A percentile compares a stretch with the other conserved stretches of the same genome.
Conservation (phyloP, 35 echinoderm and acorn worm species). For the Holothuria glaberrima region DNA sequence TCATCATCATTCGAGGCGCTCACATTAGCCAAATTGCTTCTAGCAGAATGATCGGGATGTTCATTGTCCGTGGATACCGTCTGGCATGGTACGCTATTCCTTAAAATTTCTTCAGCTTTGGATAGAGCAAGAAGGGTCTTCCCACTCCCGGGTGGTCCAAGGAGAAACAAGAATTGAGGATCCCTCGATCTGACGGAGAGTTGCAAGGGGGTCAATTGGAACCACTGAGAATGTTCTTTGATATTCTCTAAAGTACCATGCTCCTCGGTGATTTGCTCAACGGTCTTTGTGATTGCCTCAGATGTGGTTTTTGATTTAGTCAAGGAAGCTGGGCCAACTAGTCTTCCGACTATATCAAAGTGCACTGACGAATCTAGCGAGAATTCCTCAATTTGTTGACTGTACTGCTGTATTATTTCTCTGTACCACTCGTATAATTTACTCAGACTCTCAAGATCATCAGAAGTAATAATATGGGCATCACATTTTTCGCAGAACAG, state of each 20-base stretch:
- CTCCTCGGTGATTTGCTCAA: constrained; percentile 2
- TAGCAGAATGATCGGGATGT: neutral
- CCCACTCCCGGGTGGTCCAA: constrained; percentile 39
- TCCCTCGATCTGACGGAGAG: neutral
- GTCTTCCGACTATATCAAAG: neutral
- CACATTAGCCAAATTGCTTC: neutral
- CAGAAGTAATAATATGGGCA: constrained; percentile 7
- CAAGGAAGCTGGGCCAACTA: constrained; percentile 46
- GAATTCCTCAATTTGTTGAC: neutral
- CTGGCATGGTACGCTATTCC: neutral
- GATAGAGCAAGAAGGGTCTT: constrained; percentile 20
- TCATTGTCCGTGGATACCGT: neutral
- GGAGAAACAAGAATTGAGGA: neutral
- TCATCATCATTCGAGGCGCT: neutral
- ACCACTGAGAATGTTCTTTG: constrained; percentile 5
- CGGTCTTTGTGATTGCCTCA: constrained; percentile 15
- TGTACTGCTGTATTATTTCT: neutral
- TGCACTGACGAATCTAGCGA: neutral
- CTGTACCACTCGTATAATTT: neutral
- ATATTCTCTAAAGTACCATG: neutral
- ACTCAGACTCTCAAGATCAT: neutral
- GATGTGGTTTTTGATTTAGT: constrained; percentile 2
- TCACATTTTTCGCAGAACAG: constrained; percentile 13
- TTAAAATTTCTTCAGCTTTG: constrained; percentile 13
- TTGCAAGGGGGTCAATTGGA: constrained; percentile 4